Conservation (phyloP, 2,888 invertebrate species). For the Drosophila meridiana region DNA sequence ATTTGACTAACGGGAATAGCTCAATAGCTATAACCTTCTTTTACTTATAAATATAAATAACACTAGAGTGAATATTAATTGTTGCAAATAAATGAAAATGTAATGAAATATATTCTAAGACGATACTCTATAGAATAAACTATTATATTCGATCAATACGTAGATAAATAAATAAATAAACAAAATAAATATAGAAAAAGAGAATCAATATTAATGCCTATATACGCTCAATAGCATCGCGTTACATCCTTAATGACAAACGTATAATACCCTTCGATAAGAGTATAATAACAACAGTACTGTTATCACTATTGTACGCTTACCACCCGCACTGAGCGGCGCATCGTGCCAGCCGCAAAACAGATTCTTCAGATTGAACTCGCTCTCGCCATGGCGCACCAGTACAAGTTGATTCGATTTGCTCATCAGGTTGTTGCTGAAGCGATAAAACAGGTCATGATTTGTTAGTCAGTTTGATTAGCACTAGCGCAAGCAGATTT, state of each 20-base stretch:
- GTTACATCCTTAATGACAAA: not conserved
- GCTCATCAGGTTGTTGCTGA: constrained; percentile 55
- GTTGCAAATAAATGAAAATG: not conserved
- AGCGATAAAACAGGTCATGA: constrained; percentile 22
- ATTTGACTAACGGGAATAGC: too few relatives aligned
- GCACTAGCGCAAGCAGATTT: not conserved
- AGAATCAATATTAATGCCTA: too few relatives aligned
- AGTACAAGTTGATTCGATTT: constrained; percentile 84
- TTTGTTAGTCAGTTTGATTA: not conserved
- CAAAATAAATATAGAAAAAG: too few relatives aligned
- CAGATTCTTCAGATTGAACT: constrained; percentile 90
- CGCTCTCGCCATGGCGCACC: constrained; percentile 91
- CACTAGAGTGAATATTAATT: not conserved
- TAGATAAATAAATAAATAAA: too few relatives aligned
- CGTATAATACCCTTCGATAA: too few relatives aligned
- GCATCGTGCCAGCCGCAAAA: constrained; percentile 92
- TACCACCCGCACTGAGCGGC: constrained; percentile 88
- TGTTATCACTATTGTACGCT: constrained; percentile 7
- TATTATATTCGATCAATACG: too few relatives aligned
- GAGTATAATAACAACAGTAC: not conserved
- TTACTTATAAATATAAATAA: too few relatives aligned
- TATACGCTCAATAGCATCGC: too few relatives aligned
- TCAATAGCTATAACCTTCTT: too few relatives aligned
- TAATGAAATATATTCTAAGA: too few relatives aligned
- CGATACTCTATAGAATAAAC: too few relatives aligned